A percentile compares a stretch with the other conserved stretches of the same genome.
Evolutionary conservation across 2,113 vertebrate species (phyloP).

Genomic region (Microcebus murinus): DNA sequence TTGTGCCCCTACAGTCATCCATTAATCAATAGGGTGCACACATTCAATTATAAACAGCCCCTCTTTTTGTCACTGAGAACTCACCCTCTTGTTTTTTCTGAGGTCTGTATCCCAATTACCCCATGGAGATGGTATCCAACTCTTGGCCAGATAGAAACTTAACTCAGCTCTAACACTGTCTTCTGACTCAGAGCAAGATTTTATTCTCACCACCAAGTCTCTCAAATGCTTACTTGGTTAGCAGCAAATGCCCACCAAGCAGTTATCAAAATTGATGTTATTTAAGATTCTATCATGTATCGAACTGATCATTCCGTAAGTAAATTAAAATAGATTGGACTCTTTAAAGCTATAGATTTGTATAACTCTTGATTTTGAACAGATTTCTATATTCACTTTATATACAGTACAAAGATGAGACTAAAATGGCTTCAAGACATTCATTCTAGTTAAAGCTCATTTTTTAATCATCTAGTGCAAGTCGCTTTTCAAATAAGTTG

Average conservation of each 20-base stretch:
- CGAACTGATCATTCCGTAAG: conserved; percentile 42
- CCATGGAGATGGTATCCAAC: not conserved
- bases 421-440: conserved; percentile 34
- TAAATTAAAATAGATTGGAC: conserved; percentile 37
- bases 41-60: not conserved
- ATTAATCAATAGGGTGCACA: not conserved
- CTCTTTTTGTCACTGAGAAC: not conserved
- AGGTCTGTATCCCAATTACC: not conserved
- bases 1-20: not conserved
- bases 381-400: conserved; percentile 24
- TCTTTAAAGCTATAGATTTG: conserved; percentile 20
- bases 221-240: not conserved
- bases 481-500: not conserved
- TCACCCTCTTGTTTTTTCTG: not conserved
- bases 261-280: conserved; percentile 27
- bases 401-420: not conserved
- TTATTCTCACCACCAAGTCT: not conserved
- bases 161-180: not conserved
- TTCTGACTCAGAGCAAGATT: not conserved
- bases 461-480: conserved; percentile 10
- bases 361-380: not conserved
- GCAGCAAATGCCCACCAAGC: not conserved
- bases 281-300: not conserved
- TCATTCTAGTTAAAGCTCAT: not conserved
- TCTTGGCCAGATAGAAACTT: not conserved